Conservation (phyloP, 2,797 vertebrate genomes). For the Loris lydekkerianus region DNA sequence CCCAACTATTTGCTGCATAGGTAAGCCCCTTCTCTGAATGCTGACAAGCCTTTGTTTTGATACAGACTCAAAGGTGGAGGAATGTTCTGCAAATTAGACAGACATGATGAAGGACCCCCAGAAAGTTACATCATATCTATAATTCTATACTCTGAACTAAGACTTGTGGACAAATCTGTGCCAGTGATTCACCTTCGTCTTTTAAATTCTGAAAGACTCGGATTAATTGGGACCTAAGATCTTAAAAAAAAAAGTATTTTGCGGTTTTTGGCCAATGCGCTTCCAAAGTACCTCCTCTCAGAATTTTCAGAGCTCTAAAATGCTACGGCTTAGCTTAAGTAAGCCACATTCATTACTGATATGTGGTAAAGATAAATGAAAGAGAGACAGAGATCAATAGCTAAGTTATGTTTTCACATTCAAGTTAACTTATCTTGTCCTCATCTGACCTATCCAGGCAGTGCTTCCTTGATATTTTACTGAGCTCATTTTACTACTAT, state of each 20-base stretch:
- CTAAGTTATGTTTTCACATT: constrained; percentile 4
- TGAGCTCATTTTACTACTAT: background rate
- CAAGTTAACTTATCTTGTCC: background rate
- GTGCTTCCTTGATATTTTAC: background rate
- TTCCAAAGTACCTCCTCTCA: constrained; percentile 1
- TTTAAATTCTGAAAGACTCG: constrained; percentile 57
- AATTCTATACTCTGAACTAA: constrained; percentile 31
- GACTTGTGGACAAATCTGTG: background rate
- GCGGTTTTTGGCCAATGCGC: background rate
- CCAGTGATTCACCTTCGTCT: background rate
- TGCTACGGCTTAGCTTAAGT: background rate
- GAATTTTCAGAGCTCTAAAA: constrained; percentile 33
- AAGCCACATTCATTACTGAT: constrained; percentile 24
- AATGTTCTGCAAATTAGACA: background rate
- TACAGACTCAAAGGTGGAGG: background rate
- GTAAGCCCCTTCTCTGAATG: background rate
- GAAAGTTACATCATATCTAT: background rate
- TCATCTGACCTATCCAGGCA: background rate
- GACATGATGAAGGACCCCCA: background rate
- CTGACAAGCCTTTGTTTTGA: background rate
- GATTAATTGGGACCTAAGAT: constrained; percentile 9
- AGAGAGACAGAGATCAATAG: background rate
- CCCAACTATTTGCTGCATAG: background rate
- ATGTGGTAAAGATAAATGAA: background rate
- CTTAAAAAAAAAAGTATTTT: background rate